Base-by-base conservation (phyloP, 2,113 vertebrate genomes). In the Epinephelus fuscoguttatus region DNA sequence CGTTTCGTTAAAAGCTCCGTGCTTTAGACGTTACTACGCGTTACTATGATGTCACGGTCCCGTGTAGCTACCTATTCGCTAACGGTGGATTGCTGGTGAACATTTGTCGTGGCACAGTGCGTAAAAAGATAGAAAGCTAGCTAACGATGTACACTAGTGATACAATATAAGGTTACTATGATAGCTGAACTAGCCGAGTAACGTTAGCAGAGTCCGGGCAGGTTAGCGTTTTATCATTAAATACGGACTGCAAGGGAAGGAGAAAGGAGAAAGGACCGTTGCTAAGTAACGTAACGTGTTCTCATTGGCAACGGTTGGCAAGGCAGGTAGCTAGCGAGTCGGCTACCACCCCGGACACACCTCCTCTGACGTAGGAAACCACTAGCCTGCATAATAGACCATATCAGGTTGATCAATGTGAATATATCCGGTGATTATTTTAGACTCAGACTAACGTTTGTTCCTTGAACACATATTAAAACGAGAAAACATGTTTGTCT, bases 271-370 rank as follows among this genome's bases (percentile, higher is more conserved):
- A 45, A 47, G 9, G 14, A 72, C 70, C 70, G 78, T 81, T 84
- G 50, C 61, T 57, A 27, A 66, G 83, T 73, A 82, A 82, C 79
- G 56, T 76, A n/a, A n/a, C n/a, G n/a, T n/a, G 59, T 59, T 76
- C 67, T 61, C 17, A 15, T 50, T 50, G 49, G 45, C 45, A 47
- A 50, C 49, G 40, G 60, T 66, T 75, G 45, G 47, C 59, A 62
- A 42, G 60, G 69, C 53, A 59, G 55, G 49, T 61, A 68, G 74
- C 80, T 66, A 85, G 66, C 70, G 15, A 19, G n/a, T 56, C 11
- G 33, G 61, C 69, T 80, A 69, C 17, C 71, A 53, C 40, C 23
- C 23, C 53, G 69, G 82, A 84, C 89, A 91, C 89, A 55, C 89
- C 87, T 84, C 86, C 86, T 30, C 13, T 64, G 12, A 77, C 64